A percentile compares a stretch with the other conserved stretches of the same genome.
These are phyloP conservation scores for Cheilinus undulatus DNA, from an alignment of 2,113 vertebrate genomes.

Conservation along the genomic window DNA sequence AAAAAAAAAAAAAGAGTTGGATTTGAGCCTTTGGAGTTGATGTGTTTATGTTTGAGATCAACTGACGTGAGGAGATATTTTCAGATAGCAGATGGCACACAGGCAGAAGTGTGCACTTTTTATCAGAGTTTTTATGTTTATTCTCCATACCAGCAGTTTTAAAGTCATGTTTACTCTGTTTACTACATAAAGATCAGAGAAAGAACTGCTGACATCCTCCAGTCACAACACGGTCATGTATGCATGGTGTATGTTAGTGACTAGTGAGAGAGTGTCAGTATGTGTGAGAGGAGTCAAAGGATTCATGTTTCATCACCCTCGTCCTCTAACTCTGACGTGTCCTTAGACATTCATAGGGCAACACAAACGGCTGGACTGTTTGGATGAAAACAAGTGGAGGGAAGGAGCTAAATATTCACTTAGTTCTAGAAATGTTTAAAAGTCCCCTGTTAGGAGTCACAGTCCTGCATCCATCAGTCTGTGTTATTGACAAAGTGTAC, in stretches of 20 bases:
- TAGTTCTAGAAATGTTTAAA: too few relatives aligned
- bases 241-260: not conserved
- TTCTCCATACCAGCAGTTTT: not conserved
- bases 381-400: too few relatives aligned
- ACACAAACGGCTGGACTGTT: not conserved
- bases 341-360: not conserved
- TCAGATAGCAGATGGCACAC: conserved; percentile 9
- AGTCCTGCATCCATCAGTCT: too few relatives aligned
- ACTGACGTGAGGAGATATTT: not conserved
- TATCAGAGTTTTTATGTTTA: not conserved
- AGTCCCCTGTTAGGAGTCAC: too few relatives aligned
- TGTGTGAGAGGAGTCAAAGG: not conserved
- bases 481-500: too few relatives aligned
- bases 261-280: not conserved
- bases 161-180: too few relatives aligned
- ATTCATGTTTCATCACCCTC: conserved; percentile 23
- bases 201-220: not conserved
- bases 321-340: conserved; percentile 47
- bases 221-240: not conserved
- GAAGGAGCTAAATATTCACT: too few relatives aligned
- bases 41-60: conserved; percentile 14
- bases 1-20: too few relatives aligned
- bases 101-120: not conserved
- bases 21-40: too few relatives aligned
- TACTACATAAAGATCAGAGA: not conserved